phyloP scores from a whole-genome alignment of 53 echinoderm and acorn worm species.

The Arbacia lixula region DNA sequence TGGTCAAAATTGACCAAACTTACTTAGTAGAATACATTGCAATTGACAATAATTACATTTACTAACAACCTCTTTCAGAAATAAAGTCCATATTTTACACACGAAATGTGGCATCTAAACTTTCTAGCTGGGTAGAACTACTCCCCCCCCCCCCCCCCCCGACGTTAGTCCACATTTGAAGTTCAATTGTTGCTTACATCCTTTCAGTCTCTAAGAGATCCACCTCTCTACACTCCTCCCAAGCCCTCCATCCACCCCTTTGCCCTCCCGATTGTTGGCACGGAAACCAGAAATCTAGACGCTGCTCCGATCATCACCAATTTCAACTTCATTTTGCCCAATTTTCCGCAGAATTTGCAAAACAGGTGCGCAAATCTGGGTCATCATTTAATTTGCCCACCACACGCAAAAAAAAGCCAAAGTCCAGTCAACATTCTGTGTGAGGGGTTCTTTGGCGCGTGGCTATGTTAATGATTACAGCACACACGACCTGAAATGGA shows the following conservation, averaged over 20 bases:
- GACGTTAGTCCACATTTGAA: background rate
- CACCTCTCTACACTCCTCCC: too few relatives aligned
- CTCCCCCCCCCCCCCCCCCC: background rate
- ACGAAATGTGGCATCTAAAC: too few relatives aligned
- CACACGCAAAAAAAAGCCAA: slow-evolving; percentile 29
- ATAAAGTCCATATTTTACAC: too few relatives aligned
- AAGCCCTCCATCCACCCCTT: slow-evolving; percentile 14
- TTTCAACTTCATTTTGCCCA: slow-evolving; percentile 49
- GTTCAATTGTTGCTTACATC: too few relatives aligned
- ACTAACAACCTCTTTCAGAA: too few relatives aligned
- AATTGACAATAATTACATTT: too few relatives aligned
- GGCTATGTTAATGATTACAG: slow-evolving; percentile 38
- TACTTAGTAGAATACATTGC: too few relatives aligned
- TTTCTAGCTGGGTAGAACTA: background rate
- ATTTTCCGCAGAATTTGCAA: slow-evolving; percentile 50
- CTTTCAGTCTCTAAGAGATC: too few relatives aligned
- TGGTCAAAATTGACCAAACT: too few relatives aligned
- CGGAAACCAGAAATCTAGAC: background rate
- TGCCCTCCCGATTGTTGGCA: slow-evolving; percentile 30
- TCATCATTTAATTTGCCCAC: slow-evolving; percentile 51
- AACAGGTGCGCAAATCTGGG: slow-evolving; percentile 48
- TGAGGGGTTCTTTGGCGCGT: background rate
- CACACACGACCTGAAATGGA: slow-evolving; percentile 27
- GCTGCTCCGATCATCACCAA: slow-evolving; percentile 35
- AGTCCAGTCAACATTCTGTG: slow-evolving; percentile 20